Evolutionary conservation across 2,797 vertebrate genomes (phyloP), one percentile per base, ranked within the genome.

Genomic region (Fistularia commersonii): DNA sequence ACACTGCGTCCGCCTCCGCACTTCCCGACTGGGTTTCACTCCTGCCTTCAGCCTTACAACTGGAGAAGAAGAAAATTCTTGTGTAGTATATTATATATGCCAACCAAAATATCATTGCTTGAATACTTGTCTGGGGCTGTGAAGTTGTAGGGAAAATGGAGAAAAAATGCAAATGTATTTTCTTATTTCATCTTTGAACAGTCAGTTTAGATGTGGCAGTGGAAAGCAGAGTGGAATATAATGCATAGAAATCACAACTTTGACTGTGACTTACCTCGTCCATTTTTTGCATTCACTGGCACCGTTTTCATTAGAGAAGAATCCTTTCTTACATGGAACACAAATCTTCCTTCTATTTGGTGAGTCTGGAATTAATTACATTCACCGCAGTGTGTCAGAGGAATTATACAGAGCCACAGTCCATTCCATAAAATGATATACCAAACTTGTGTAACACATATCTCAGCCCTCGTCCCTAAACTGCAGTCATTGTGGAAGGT

Each of bases 1-100:
- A 99, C 61, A 80, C 68, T 12, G 81, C 90, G 34, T 99, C 93
- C 0, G 89, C 84, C 40, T 83, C 74, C 12, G 81, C 56, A 0
- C 83, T 94, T 49, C 95, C 97, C 5, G 84, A 80, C 41, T 37
- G 35, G 0, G 50, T 78, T 77, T 93, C 92, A 1, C 34, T 81
- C 63, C 85, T 84, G 69, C 93, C 93, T 42, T 89, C 81, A 37
- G 82, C 69, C 49, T 94, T 94, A 71, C 97, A 99, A 69, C 97
- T 99, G 68, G 44, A 51, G 54, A 67, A 23, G 5, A 15, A 8
- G 37, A 46, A 6, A 23, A 23, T 23, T 23, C 23, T 23, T 23
- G 4, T 2, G 4, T 23, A 23, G 2, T 23, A 23, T 23, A 2
- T 23, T 23, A 23, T 23, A 23, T 4, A 23, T 23, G 23, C 2